Conservation (phyloP, 2,113 vertebrate genomes). For the Malurus alboscapulatus region DNA sequence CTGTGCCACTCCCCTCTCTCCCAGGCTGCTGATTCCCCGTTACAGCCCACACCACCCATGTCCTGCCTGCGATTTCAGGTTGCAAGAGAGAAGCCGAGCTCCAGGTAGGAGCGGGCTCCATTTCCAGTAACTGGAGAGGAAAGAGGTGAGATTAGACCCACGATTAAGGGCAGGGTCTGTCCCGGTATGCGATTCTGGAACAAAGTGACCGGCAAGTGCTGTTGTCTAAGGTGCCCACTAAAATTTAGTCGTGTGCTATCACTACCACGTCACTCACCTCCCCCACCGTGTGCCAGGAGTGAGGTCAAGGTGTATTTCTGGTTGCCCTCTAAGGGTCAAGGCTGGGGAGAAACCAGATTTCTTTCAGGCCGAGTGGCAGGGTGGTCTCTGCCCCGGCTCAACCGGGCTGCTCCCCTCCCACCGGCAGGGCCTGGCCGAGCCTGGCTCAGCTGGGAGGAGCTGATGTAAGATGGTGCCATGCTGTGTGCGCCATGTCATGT, state of each 20-base stretch:
- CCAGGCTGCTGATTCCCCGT: fast-evolving
- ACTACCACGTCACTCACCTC: constrained; percentile 32
- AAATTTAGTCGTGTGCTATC: constrained; percentile 52
- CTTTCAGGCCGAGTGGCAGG: not conserved
- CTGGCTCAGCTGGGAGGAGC: constrained; percentile 40
- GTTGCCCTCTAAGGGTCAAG: not conserved
- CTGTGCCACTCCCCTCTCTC: not conserved
- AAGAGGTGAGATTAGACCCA: constrained; percentile 51
- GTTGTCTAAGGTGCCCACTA: constrained; percentile 61
- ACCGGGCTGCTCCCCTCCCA: constrained; percentile 33
- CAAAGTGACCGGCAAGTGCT: constrained; percentile 57
- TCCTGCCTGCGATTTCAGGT: not conserved
- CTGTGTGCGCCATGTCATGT: constrained; percentile 69
- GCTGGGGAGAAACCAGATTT: constrained; percentile 28
- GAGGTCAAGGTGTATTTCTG: constrained; percentile 63
- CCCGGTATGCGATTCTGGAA: not conserved
- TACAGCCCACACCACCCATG: fast-evolving
- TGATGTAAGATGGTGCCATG: constrained; percentile 67
- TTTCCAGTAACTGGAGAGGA: constrained; percentile 35
- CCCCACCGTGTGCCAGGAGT: constrained; percentile 65
- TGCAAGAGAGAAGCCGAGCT: constrained; percentile 3
- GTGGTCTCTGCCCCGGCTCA: not conserved
- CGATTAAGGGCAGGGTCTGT: not conserved
- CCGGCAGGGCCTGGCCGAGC: not conserved
- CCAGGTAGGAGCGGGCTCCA: not conserved